A percentile compares a stretch with the other conserved stretches of the same genome.
Conservation (phyloP, 2,888 invertebrate genomes). For the Thysanoteuthis rhombus region DNA sequence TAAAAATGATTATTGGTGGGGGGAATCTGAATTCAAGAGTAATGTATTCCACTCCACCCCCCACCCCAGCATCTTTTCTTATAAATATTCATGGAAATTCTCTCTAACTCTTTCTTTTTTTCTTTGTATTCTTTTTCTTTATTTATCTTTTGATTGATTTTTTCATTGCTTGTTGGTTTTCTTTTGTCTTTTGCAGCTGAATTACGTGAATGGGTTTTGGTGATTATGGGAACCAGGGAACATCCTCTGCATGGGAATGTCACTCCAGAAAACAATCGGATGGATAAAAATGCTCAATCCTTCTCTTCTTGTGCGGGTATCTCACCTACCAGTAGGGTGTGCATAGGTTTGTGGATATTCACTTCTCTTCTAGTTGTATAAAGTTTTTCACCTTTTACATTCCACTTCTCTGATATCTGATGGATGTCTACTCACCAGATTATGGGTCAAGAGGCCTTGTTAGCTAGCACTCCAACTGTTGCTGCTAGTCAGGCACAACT, state of each 20-base stretch:
- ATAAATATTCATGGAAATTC: too few relatives aligned
- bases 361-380: constrained; percentile 24
- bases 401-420: constrained; percentile 30
- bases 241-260: constrained; percentile 54
- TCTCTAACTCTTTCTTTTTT: too few relatives aligned
- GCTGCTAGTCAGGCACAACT: not conserved
- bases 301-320: constrained; percentile 27
- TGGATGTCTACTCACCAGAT: not conserved
- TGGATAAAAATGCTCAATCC: not conserved
- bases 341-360: constrained; percentile 33
- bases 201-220: constrained; percentile 59
- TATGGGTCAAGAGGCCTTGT: not conserved
- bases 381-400: constrained; percentile 27
- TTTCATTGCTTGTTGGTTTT: constrained; percentile 35
- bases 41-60: too few relatives aligned
- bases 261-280: constrained; percentile 39
- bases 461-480: not conserved
- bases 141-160: not conserved
- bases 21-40: too few relatives aligned
- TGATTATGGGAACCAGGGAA: constrained; percentile 54
- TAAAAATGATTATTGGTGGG: too few relatives aligned
- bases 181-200: constrained; percentile 51
- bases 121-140: too few relatives aligned
- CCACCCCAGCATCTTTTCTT: too few relatives aligned
- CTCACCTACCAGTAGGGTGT: constrained; percentile 30